Evolutionary conservation across 1,140 invertebrate genomes (phyloP).

Genomic region (Bombus pascuorum): DNA sequence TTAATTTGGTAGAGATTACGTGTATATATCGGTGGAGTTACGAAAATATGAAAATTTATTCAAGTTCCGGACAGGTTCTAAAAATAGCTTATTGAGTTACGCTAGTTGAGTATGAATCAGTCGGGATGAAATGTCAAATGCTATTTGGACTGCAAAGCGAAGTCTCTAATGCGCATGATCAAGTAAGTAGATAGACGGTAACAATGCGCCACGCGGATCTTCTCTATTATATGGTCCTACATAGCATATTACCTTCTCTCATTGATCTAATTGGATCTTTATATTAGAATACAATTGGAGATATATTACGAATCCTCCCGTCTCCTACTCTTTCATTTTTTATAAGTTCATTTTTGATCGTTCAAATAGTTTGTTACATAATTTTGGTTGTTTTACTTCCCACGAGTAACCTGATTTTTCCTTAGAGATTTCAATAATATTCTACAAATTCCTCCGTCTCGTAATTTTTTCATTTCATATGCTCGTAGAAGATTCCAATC

Average conservation of each 20-base stretch:
- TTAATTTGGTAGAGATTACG: not conserved
- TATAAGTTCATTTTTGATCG: not conserved
- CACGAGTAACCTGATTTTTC: too few relatives aligned
- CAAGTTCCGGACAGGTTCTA: not conserved
- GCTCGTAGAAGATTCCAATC: not conserved
- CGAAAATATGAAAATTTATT: constrained; percentile 1
- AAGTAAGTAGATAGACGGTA: not conserved
- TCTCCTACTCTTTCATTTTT: not conserved
- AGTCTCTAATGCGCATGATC: not conserved
- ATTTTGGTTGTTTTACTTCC: not conserved
- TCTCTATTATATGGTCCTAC: not conserved
- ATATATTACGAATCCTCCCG: not conserved
- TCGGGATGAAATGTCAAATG: constrained; percentile 1
- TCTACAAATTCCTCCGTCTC: not conserved
- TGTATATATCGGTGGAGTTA: not conserved
- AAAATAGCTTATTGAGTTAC: not conserved
- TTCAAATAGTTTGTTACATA: not conserved
- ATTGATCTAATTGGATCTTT: not conserved
- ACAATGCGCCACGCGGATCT: not conserved
- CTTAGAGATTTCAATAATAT: not conserved
- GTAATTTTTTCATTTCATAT: too few relatives aligned
- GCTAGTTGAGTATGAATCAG: not conserved
- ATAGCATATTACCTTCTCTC: not conserved
- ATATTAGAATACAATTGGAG: too few relatives aligned
- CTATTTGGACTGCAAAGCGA: not conserved